Evolutionary conservation across 2,888 invertebrate species (phyloP), one percentile per base, ranked within the genome.

Genomic region (Morinoia aosen): DNA sequence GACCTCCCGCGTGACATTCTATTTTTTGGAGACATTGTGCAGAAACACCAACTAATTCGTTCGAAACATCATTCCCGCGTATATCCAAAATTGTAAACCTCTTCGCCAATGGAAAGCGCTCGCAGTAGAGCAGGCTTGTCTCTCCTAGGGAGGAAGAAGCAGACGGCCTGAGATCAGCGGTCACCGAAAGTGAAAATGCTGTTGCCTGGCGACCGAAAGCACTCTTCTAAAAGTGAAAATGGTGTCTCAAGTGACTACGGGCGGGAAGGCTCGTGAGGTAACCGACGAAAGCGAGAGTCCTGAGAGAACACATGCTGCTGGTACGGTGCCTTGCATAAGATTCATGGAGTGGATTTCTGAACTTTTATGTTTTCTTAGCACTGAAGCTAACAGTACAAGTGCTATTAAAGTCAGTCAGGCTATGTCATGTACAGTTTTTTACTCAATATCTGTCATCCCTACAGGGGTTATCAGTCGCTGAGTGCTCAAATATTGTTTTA

Each of bases 151-250:
- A 76, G 25, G 76, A 76, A 25, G 76, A 16, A 76, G 33, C 76
- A 10, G 76, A 3, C 76, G 8, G 76, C 25, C 12, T 76, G 76
- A 33, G 76, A 10, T 76, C 76, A 76, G 90, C 48, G 90, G 90
- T 90, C 90, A 90, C 90, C 40, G 90, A 90, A 90, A 90, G 90
- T 39, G 90, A 90, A 48, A 90, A 90, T 90, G 90, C 19, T 76
- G 76, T 76, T 76, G 76, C 76, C 76, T 76, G 76, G 76, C 76
- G 76, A 76, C 76, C 76, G 76, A 76, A 76, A 76, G 33, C 76
- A 76, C 76, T 76, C 76, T 76, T 76, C 76, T 76, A 76, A 76
- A 76, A 76, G 76, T 76, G 76, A 76, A 76, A 76, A 76, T 76
- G 33, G 76, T 33, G 76, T 33, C 76, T 76, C 76, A 33, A 76